Evolutionary conservation across 2,113 vertebrate species (phyloP), one percentile per base, ranked within the genome.

Genomic region (Laticauda laticaudata): DNA sequence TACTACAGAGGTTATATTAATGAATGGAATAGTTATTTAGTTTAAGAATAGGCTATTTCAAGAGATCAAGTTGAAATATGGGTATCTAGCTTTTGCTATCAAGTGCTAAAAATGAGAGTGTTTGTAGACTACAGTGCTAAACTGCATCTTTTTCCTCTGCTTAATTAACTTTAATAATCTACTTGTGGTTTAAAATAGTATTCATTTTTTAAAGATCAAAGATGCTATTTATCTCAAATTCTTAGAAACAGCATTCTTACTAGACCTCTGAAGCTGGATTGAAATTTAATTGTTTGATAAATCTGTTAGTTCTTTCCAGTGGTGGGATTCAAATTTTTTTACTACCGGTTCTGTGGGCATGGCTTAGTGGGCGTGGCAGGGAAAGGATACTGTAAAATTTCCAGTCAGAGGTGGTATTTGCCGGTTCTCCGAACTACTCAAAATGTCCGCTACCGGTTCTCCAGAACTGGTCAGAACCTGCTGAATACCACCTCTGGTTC

Each of bases 251-350:
- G 23, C 64, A 88, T 59, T 94, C n/a, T 4, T 93, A 92, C 93
- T 94, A 55, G 89, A 18, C 4, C n/a, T 69, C 90, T 89, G 92
- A 92, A 90, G 88, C 10, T 91, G 24, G n/a, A 12, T 51, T 92
- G 29, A 1, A n/a, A 48, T 39, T 48, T 51, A 45, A 59, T 91
- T 45, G 20, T 94, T n/a, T 15, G 64, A 75, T 75, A 75, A 75
- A 75, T 34, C 12, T 75, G 14, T 75, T 75, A 64, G 26, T 64
- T 64, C 26, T 34, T 18, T 75, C 64, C 5, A 45, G 45, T 5
- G 45, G 45, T 45, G 45, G 45, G 45, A 45, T 45, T 45, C 45
- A 45, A 5, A 45, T 45, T 45, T 45, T 45, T 45, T 6, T 5
- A 45, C 45, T 45, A 45, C 45, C 45, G 5, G 45, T 45, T 45